Evolutionary conservation across 2,113 vertebrate species (phyloP).

Genomic region (Equus quagga): DNA sequence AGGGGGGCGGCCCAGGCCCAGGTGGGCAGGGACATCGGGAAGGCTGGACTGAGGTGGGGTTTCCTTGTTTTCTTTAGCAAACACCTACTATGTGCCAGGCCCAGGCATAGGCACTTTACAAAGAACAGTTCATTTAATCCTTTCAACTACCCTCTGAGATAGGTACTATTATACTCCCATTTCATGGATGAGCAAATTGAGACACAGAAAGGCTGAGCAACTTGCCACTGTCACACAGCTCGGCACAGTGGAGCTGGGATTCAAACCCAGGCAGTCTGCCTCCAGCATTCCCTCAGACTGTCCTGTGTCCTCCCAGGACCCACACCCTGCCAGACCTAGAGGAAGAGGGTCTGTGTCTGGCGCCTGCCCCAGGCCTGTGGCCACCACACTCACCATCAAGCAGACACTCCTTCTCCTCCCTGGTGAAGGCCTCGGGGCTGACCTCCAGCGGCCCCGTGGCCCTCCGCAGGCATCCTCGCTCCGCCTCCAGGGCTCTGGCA

Average conservation of each 20-base stretch:
- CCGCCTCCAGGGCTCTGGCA: background rate
- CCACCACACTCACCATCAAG: conserved; percentile 59
- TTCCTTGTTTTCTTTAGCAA: background rate
- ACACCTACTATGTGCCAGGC: background rate
- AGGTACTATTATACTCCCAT: background rate
- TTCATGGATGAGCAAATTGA: background rate
- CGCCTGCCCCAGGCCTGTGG: background rate
- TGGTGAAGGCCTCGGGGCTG: background rate
- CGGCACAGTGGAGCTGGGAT: background rate
- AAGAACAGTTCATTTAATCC: background rate
- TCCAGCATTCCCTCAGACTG: background rate
- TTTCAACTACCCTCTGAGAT: background rate
- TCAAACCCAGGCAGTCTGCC: background rate
- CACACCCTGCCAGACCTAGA: background rate
- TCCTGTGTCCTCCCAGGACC: background rate
- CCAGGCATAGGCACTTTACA: background rate
- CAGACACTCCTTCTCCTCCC: conserved; percentile 34
- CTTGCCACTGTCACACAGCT: background rate
- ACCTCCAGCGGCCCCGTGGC: background rate
- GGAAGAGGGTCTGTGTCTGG: background rate
- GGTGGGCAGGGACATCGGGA: background rate
- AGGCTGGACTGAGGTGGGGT: background rate
- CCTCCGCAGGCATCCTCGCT: background rate
- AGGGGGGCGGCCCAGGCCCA: background rate
- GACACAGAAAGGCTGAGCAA: background rate